Base-by-base conservation (phyloP, 2,113 vertebrate genomes). In the Sterrhoptilus dennistouni region DNA sequence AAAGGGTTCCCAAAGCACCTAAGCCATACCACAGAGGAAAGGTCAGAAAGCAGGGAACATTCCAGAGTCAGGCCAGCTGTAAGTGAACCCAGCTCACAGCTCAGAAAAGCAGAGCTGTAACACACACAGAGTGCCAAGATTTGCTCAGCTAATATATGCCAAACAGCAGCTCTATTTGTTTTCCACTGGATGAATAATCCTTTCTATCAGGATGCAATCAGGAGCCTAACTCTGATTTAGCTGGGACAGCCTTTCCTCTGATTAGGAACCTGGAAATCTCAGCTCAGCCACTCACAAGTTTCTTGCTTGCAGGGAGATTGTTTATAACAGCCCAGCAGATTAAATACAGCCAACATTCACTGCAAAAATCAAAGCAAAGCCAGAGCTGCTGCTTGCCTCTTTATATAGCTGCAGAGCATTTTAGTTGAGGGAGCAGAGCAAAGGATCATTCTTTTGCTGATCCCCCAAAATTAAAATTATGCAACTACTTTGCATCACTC, bases 171-270 rank as follows among this genome's bases (percentile, higher is more conserved):
- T 90, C 44, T 88, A 1, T 82, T 88, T 64, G 71, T 80, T 88
- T 88, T 70, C 35, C 82, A 64, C 25, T 54, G 33, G 42, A 54
- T 87, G 42, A 95, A 74, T 82, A 65, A 75, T 75, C 56, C 74
- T 81, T 84, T 83, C 89, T 91, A 71, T 70, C 69, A 71, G 72
- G 47, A 78, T 59, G 56, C 84, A 91, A 87, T 91, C 91, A 93
- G 81, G 35, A 84, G 42, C 33, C 60, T 35, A 54, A 7, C 53
- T 71, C 75, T 0, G 0, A 69, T 80, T 83, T 90, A 82, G 71
- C 75, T 83, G 53, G 83, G 24, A 66, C 19, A 86, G 89, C 52
- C 77, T 83, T 83, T 63, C 54, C 28, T 80, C 60, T 54, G 60
- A 83, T 91, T 63, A 81, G 50, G 64, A 93, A 81, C 52, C 83